Base-by-base conservation (phyloP, 2,888 invertebrate genomes). In the Gryllus longicercus region DNA sequence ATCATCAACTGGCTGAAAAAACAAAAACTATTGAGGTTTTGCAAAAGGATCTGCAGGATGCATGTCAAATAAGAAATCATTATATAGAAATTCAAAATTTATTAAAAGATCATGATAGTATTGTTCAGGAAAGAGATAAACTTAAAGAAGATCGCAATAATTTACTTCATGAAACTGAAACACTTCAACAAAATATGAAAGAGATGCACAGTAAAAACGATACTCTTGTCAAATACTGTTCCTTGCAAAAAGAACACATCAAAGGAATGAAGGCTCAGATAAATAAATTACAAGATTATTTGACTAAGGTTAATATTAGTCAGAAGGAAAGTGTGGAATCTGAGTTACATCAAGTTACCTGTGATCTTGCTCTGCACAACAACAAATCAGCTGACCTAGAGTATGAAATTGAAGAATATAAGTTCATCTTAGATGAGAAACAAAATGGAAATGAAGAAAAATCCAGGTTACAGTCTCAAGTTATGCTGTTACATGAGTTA, bases 391-490 rank as follows among this genome's bases (percentile, higher is more conserved):
- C 16, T n/a, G 16, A 14, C 14, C 5, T 14, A 14, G 63, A 63
- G n/a, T n/a, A 18, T 14, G 63, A 63, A n/a, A n/a, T 18, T 14
- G 14, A 18, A 63, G 14, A 18, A 18, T 14, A n/a, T 18, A 63
- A 63, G 63, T 38, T 38, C 5, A 38, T 38, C 38, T 38, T 38
- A 38, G 38, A 38, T 38, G 63, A 63, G n/a, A 63, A 63, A 16
- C 63, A 63, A n/a, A n/a, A 63, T n/a, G 63, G n/a, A 63, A 63
- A 18, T 63, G 63, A 63, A 63, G 63, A 63, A 63, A 63, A 63
- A n/a, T 63, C 63, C n/a, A 63, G 63, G 63, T 63, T 63, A 11
- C 63, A 63, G 8, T 63, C 63, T 63, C 63, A 63, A 63, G 63
- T 63, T 14, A 63, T 18, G 16, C n/a, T 63, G n/a, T 63, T 63